Evolutionary conservation across 1,140 invertebrate species (phyloP), one percentile per base, ranked within the genome.

Genomic region (Phymastichus coffea): DNA sequence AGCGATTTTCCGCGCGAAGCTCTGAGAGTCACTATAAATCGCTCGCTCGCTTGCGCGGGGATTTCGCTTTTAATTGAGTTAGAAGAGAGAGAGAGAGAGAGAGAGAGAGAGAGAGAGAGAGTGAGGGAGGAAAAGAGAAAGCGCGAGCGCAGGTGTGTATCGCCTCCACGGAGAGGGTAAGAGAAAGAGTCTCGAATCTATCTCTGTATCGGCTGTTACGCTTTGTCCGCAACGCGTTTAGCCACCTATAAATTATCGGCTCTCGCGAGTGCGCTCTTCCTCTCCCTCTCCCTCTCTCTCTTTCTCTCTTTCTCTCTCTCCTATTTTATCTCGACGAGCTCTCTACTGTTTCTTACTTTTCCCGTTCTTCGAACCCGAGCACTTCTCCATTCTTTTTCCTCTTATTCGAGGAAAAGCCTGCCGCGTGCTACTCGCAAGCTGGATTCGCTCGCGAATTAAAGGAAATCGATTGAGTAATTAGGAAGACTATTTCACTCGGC

Each of bases 1-100:
- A 52, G 33, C 53, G 57, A 54, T 54, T 60, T 48, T 23, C 40
- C 15, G 28, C 15, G 44, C 14, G n/a, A 17, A 4, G 10, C 12
- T n/a, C 0, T 8, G 46, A 51, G 33, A 15, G 12, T 20, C 19
- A 23, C 51, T 33, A 48, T 60, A 60, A 60, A 60, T 60, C 35
- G 57, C 20, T 40, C 9, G 43, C 14, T 28, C 19, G 30, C 15
- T 35, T 49, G 17, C 37, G 26, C 3, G 35, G 26, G 40, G 41
- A 59, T 59, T 53, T 47, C 33, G 14, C 33, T 48, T 54, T 60
- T 60, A 60, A 60, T 60, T 60, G 57, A 60, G 41, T 53, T 54
- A 60, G 41, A 41, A n/a, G n/a, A n/a, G n/a, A n/a, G n/a, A n/a
- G n/a, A n/a, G n/a, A n/a, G n/a, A n/a, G n/a, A n/a, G n/a, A n/a